phyloP scores from a whole-genome alignment of 2,888 invertebrate species.

The Caenorhabditis panamensis region DNA sequence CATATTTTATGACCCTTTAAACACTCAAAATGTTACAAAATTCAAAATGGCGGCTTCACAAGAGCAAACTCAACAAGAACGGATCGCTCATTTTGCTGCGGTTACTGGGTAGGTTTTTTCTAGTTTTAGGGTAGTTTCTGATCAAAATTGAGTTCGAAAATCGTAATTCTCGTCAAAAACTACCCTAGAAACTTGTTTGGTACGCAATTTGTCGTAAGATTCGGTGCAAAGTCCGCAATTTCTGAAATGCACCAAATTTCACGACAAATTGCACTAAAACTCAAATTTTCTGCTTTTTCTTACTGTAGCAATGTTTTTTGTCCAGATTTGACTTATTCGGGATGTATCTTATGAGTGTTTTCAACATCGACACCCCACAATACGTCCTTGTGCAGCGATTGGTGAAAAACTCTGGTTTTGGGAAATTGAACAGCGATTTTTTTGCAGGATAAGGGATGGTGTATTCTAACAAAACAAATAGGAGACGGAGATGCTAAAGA shows the following conservation, averaged over 20 bases:
- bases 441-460: constrained; percentile 42
- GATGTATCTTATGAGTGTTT: constrained; percentile 42
- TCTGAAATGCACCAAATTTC: neutral
- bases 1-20: constrained; percentile 56
- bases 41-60: constrained; percentile 52
- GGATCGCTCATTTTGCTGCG: constrained; percentile 20
- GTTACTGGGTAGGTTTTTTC: constrained; percentile 27
- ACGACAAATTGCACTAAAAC: neutral
- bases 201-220: neutral
- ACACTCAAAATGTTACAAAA: constrained; percentile 36
- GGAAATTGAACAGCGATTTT: too few relatives aligned
- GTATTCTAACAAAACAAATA: constrained; percentile 22
- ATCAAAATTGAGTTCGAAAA: neutral
- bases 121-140: neutral
- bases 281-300: constrained; percentile 10
- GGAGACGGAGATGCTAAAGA: constrained; percentile 1
- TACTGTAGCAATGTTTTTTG: too few relatives aligned
- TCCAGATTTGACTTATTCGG: constrained; percentile 51
- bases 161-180: neutral
- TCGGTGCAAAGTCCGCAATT: neutral
- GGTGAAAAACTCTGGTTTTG: neutral
- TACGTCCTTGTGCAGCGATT: constrained; percentile 16
- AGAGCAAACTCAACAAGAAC: constrained; percentile 18
- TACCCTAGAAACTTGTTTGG: neutral
- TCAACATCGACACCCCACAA: constrained; percentile 23